Percentiles rank a stretch among this genome's conserved stretches.
phyloP scores from a whole-genome alignment of 2,113 vertebrate genomes.

The Pomatostomus ruficeps region DNA sequence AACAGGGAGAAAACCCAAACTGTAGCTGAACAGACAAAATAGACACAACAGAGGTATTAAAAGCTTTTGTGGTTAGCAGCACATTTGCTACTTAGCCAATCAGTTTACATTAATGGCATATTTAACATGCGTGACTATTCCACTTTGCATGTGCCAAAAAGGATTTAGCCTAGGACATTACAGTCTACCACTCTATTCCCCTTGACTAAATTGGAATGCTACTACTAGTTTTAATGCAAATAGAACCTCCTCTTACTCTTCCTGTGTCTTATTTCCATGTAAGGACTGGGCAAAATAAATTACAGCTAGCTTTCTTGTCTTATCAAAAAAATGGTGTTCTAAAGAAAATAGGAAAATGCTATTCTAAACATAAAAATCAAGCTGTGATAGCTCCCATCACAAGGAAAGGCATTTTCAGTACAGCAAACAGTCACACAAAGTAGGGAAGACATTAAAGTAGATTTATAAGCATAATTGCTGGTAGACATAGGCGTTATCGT shows the following conservation, averaged over 20 bases:
- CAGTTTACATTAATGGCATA: not conserved
- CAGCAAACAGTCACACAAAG: not conserved
- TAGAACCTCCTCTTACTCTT: not conserved
- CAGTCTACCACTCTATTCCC: not conserved
- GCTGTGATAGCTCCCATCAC: not conserved
- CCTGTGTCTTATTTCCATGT: not conserved
- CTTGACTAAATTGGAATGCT: not conserved
- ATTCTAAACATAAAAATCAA: not conserved
- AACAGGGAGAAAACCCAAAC: not conserved
- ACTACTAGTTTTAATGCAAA: not conserved
- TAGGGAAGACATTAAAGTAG: not conserved
- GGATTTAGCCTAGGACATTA: not conserved
- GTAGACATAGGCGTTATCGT: slow-evolving; percentile 14
- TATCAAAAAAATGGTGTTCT: not conserved
- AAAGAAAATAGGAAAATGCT: not conserved
- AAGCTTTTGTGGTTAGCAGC: not conserved
- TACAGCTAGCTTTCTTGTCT: not conserved
- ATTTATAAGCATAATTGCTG: slow-evolving; percentile 50
- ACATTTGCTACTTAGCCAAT: not conserved
- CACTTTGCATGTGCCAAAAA: not conserved
- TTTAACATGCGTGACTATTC: not conserved
- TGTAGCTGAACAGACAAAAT: not conserved
- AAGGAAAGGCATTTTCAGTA: not conserved
- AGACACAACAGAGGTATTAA: not conserved
- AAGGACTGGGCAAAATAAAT: not conserved